Conservation (phyloP, 2,888 invertebrate genomes). For the Xestobium rufovillosum region DNA sequence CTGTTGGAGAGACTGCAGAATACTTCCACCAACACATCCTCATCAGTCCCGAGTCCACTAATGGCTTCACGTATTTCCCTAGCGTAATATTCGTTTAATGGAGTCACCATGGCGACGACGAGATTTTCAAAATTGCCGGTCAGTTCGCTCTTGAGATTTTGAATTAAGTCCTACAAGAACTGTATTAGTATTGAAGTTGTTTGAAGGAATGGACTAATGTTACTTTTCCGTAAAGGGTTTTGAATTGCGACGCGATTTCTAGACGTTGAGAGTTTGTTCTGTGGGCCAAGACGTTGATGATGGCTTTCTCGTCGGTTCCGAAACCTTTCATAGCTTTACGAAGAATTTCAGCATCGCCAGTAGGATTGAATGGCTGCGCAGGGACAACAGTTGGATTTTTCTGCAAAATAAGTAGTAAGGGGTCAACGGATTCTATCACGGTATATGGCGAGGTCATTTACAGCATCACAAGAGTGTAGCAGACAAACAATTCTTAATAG, state of each 20-base stretch:
- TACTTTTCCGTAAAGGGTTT: conserved; percentile 82
- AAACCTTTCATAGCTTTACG: conserved; percentile 91
- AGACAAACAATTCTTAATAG: too few relatives aligned
- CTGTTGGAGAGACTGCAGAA: conserved; percentile 81
- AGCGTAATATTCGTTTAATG: conserved; percentile 76
- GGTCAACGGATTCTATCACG: too few relatives aligned
- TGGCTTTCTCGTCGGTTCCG: conserved; percentile 84
- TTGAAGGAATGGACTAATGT: too few relatives aligned
- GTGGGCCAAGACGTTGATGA: conserved; percentile 75
- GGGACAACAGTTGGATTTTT: conserved; percentile 69
- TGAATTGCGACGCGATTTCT: conserved; percentile 73
- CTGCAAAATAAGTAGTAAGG: conserved; percentile 47
- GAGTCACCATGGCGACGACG: conserved; percentile 76
- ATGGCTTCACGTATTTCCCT: conserved; percentile 78
- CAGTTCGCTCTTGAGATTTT: conserved; percentile 81
- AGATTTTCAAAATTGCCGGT: conserved; percentile 83
- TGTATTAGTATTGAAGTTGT: too few relatives aligned
- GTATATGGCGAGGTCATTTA: too few relatives aligned
- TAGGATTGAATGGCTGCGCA: conserved; percentile 69
- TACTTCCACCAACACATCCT: conserved; percentile 81
- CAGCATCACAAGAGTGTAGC: too few relatives aligned
- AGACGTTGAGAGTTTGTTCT: conserved; percentile 81
- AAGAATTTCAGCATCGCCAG: conserved; percentile 70
- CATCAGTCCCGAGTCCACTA: conserved; percentile 75
- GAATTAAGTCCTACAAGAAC: conserved; percentile 73